Evolutionary conservation across 2,888 invertebrate species (phyloP).

Genomic region (Sesamia inferens): DNA sequence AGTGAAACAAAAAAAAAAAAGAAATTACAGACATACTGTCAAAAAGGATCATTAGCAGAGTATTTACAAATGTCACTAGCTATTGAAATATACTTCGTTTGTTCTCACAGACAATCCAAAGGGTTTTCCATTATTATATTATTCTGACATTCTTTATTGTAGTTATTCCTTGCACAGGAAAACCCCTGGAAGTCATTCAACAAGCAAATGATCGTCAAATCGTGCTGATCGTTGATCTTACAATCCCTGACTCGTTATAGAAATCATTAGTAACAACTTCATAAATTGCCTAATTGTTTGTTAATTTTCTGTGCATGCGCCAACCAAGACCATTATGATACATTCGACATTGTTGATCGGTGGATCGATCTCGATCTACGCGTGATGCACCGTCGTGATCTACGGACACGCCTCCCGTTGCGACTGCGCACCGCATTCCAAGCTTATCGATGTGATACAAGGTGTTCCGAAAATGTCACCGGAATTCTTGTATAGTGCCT

Average conservation of each 20-base stretch:
- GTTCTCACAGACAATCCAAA: no score
- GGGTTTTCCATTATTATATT: no score
- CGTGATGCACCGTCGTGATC: conserved; percentile 66
- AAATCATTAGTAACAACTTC: conserved; percentile 24
- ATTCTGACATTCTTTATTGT: no score
- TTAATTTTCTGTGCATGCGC: conserved; percentile 37
- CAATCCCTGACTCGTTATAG: conserved; percentile 15
- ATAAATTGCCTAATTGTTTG: conserved; percentile 27
- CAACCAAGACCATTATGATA: conserved; percentile 37
- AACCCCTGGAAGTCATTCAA: neutral
- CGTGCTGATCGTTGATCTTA: conserved; percentile 31
- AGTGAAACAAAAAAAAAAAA: no score
- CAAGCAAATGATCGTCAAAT: conserved; percentile 2
- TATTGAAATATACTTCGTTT: no score
- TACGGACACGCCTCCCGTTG: conserved; percentile 55
- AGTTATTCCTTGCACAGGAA: no score
- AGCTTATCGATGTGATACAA: conserved; percentile 47
- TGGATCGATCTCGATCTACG: conserved; percentile 55
- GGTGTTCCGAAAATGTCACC: conserved; percentile 52
- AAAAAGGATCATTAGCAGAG: no score
- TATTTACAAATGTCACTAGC: no score
- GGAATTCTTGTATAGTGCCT: conserved; percentile 26
- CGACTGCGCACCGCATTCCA: conserved; percentile 55
- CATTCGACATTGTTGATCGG: conserved; percentile 60
- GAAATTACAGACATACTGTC: no score